Percentiles rank a stretch among this genome's conserved stretches.
Evolutionary conservation across 2,113 vertebrate species (phyloP).

Genomic region (Seriola quinqueradiata): DNA sequence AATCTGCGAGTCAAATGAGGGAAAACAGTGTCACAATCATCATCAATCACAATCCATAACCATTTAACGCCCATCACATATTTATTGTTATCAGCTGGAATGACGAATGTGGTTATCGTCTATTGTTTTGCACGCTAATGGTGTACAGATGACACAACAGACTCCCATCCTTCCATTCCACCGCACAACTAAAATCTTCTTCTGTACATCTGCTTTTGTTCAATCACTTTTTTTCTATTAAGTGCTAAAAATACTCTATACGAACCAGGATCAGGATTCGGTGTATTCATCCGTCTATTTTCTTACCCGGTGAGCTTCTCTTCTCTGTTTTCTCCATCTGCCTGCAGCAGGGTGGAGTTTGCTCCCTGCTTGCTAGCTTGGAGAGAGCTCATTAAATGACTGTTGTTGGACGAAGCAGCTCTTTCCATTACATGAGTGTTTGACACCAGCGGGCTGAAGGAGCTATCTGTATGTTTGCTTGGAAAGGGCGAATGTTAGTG

Average conservation of each 20-base stretch:
- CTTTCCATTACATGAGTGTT: conserved; percentile 75
- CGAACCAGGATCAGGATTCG: neutral
- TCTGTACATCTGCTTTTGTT: neutral
- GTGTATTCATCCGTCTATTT: conserved; percentile 16
- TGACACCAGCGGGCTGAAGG: conserved; percentile 33
- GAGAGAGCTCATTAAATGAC: conserved; percentile 62
- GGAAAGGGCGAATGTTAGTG: neutral
- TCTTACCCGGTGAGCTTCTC: conserved; percentile 18
- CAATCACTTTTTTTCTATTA: neutral
- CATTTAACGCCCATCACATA: neutral
- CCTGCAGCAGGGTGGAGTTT: conserved; percentile 68
- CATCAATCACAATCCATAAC: neutral
- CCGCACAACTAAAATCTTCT: neutral
- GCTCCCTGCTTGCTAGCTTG: conserved; percentile 42
- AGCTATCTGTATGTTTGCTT: conserved; percentile 14
- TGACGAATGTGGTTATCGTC: neutral
- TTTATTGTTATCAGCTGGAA: conserved; percentile 26
- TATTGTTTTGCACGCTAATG: conserved; percentile 45
- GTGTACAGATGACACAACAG: conserved; percentile 15
- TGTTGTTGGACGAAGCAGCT: conserved; percentile 59
- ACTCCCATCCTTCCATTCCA: neutral
- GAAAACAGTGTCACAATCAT: neutral
- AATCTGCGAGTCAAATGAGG: conserved; percentile 39
- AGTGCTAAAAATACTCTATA: neutral
- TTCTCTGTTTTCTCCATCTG: conserved; percentile 71